Conservation (phyloP, 1,140 invertebrate genomes). For the Caenorhabditis remanei region DNA sequence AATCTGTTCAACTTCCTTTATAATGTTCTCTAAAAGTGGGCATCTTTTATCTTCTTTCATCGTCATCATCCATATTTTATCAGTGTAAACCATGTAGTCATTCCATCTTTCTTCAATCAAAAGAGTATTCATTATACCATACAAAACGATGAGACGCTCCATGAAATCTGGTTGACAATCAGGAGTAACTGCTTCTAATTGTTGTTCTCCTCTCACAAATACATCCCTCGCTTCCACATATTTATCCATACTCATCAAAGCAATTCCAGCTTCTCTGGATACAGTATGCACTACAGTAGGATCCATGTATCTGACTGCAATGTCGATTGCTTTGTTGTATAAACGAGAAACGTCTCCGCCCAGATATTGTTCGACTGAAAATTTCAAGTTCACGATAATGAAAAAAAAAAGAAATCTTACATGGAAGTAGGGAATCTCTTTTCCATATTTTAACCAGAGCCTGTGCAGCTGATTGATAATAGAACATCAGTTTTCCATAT, state of each 20-base stretch:
- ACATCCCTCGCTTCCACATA: neutral
- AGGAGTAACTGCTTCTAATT: neutral
- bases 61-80: constrained; percentile 50
- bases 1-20: constrained; percentile 22
- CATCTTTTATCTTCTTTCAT: constrained; percentile 30
- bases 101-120: constrained; percentile 41
- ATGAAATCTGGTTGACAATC: neutral
- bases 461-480: constrained; percentile 23
- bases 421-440: constrained; percentile 6
- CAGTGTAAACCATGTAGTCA: constrained; percentile 41
- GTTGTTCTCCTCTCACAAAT: neutral
- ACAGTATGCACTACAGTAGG: constrained; percentile 19
- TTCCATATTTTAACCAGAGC: neutral
- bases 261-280: constrained; percentile 12
- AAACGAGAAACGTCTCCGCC: constrained; percentile 16
- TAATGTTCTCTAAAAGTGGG: neutral
- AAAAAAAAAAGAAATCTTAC: neutral
- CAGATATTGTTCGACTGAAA: constrained; percentile 30
- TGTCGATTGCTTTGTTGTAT: constrained; percentile 6
- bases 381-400: neutral
- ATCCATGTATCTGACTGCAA: constrained; percentile 22
- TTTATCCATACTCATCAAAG: constrained; percentile 7
- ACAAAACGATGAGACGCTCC: constrained; percentile 8
- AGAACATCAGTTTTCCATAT: constrained; percentile 41
- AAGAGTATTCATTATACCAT: constrained; percentile 11